Evolutionary conservation across 2,797 vertebrate genomes (phyloP).

Genomic region (Poeciliopsis turneri): DNA sequence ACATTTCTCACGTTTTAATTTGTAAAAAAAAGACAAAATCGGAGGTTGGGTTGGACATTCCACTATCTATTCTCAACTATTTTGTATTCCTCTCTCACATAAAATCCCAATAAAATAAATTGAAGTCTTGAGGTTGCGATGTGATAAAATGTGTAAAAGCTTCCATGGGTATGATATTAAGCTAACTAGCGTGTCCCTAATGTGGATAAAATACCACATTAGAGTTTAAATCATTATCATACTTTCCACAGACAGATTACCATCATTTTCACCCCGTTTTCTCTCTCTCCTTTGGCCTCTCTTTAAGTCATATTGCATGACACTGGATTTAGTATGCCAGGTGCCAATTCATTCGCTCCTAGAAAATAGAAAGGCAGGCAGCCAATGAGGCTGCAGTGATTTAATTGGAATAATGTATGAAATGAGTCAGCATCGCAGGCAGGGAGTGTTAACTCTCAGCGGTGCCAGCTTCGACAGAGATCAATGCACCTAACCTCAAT

Average conservation of each 20-base stretch:
- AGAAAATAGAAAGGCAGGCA: constrained; percentile 58
- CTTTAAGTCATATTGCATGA: constrained; percentile 55
- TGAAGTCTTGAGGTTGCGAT: not conserved
- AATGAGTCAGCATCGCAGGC: constrained; percentile 81
- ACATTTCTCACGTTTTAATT: not conserved
- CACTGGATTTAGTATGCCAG: constrained; percentile 62
- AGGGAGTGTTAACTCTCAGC: constrained; percentile 81
- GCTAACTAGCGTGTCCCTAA: constrained; percentile 63
- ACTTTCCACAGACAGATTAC: constrained; percentile 44
- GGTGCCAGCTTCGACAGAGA: constrained; percentile 83
- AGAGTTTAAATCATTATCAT: constrained; percentile 39
- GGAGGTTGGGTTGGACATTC: too few relatives aligned
- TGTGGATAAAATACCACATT: constrained; percentile 69
- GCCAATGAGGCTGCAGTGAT: constrained; percentile 66
- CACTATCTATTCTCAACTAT: not conserved
- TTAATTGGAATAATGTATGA: constrained; percentile 88
- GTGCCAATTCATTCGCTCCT: constrained; percentile 62
- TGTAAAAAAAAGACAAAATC: not conserved
- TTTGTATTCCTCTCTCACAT: not conserved
- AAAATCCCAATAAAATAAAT: not conserved
- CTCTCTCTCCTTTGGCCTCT: constrained; percentile 21
- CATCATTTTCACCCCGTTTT: constrained; percentile 33
- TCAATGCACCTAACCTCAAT: constrained; percentile 88
- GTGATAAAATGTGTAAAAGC: not conserved
- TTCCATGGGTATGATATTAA: constrained; percentile 34